Evolutionary conservation across 2,888 invertebrate genomes (phyloP).

Genomic region (Buathra laborator): DNA sequence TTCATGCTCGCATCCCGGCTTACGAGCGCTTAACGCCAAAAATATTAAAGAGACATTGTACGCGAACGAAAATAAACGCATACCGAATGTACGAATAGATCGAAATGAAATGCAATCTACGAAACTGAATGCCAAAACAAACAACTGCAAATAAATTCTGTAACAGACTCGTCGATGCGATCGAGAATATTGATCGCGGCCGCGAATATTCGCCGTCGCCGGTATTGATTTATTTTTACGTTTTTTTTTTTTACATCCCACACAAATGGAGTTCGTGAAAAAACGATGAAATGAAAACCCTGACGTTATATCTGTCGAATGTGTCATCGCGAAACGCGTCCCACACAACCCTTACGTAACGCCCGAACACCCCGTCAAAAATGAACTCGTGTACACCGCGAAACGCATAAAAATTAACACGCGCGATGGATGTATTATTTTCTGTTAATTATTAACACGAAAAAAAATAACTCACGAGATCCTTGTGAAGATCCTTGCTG

Average conservation of each 20-base stretch:
- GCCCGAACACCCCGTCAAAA: conserved; percentile 51
- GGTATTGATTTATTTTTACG: background rate
- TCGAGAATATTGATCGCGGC: background rate
- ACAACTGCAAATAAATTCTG: background rate
- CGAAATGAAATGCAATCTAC: background rate
- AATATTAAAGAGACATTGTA: conserved; percentile 2
- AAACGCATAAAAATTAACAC: conserved; percentile 3
- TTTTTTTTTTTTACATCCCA: background rate
- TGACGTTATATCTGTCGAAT: conserved; percentile 63
- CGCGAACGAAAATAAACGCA: conserved; percentile 7
- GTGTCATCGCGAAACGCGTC: conserved; percentile 65
- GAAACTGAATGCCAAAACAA: conserved; percentile 4
- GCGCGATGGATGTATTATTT: no score
- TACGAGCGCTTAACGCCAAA: background rate
- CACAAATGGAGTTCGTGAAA: background rate
- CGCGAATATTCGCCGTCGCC: background rate
- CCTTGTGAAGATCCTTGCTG: conserved; percentile 98
- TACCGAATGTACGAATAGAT: background rate
- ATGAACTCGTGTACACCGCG: conserved; percentile 21
- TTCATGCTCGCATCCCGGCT: background rate
- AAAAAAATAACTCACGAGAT: conserved; percentile 91
- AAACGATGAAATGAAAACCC: background rate
- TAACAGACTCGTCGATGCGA: background rate
- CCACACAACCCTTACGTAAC: conserved; percentile 72
- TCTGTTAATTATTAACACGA: no score